A percentile compares a stretch with the other conserved stretches of the same genome.
These are phyloP conservation scores for Pelodiscus sinensis DNA, from an alignment of 2,113 vertebrate genomes.

Conservation along the genomic window DNA sequence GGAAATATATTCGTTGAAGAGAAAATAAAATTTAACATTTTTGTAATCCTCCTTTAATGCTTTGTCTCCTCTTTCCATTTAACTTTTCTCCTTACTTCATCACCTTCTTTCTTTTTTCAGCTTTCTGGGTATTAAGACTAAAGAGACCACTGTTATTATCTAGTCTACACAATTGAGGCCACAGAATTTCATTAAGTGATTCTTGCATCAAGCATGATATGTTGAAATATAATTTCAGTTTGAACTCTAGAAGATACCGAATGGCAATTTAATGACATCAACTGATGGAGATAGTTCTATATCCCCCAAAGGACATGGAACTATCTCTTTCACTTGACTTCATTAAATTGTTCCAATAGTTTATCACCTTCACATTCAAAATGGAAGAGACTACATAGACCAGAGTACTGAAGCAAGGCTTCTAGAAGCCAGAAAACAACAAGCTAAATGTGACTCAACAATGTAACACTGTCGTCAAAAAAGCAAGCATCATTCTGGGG, in stretches of 20 bases:
- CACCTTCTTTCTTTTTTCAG: background rate
- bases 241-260: background rate
- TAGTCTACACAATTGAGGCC: background rate
- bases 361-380: background rate
- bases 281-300: background rate
- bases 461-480: too few species aligned
- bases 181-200: background rate
- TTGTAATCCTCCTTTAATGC: background rate
- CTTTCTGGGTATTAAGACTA: background rate
- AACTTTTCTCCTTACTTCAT: background rate
- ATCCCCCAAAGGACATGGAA: too few species aligned
- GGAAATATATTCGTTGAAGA: background rate
- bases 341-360: background rate
- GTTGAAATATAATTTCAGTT: background rate
- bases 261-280: background rate
- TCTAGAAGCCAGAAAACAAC: too few species aligned
- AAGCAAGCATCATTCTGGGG: too few species aligned
- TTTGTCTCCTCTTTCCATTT: background rate
- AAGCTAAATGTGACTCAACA: too few species aligned
- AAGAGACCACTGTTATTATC: background rate
- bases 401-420: too few species aligned
- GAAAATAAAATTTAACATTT: background rate
- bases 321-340: too few species aligned
- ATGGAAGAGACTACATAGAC: too few species aligned
- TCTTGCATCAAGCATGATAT: background rate